Base-by-base conservation (phyloP, 2,888 invertebrate species). In the Macrostomum cliftonense region DNA sequence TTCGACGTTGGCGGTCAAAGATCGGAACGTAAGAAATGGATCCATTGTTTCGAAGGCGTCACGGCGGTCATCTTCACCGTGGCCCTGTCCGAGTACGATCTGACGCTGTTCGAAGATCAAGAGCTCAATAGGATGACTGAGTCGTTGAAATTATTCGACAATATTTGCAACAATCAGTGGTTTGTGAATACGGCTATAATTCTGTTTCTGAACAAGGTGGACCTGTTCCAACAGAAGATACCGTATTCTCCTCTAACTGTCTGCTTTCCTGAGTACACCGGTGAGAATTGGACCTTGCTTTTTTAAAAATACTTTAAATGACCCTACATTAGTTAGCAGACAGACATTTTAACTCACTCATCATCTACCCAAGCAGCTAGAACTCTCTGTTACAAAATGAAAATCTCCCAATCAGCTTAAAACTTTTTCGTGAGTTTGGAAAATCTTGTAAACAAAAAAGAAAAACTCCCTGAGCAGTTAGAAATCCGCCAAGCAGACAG, bases 121-220 rank as follows among this genome's bases (percentile, higher is more conserved):
- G 74, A 74, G 63, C 47, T 47, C 12, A 70, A 99, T 77, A 91
- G 95, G 72, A 99, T 97, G 97, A 93, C 95, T 75, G 97, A 97
- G 76, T 91, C 91, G 72, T 77, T 97, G 74, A 97, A 97, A 75
- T 76, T 99, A 65, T 99, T 97, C 74, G 95, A 97, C 75, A 95
- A 95, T 55, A 97, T 97, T 75, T 97, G 97, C 77, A 99, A 97
- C 79, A 97, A 97, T 77, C 97, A 97, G 75, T 99, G 97, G 97
- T 97, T 97, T 75, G 89, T 93, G 49, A 93, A 97, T 73, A 97
- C 95, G 65, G 93, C 95, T 68, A 97, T 97, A 71, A 99, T 99
- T 65, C 80, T 97, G 63, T 97, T 97, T 78, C 80, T 97, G 67
- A 99, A 97, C 77, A 97, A 97, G 76, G 97, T 97, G 76, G 97